Conservation (phyloP, 2,888 invertebrate species). For the Argynnis bischoffii region DNA sequence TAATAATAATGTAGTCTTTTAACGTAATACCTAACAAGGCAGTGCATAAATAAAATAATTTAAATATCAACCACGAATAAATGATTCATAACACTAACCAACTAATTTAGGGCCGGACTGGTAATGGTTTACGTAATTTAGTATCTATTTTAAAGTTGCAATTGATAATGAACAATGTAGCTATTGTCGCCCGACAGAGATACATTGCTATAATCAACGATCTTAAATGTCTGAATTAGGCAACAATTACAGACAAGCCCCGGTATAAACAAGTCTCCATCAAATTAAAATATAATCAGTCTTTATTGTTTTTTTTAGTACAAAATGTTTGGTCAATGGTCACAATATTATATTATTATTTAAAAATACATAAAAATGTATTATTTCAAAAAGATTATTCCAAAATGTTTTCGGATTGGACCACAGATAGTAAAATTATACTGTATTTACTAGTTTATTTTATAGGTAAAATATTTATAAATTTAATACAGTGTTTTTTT, state of each 20-base stretch:
- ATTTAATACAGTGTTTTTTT: too few relatives aligned
- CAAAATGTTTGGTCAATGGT: neutral
- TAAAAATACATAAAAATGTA: too few relatives aligned
- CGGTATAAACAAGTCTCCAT: slow-evolving; percentile 16
- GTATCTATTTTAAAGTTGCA: slow-evolving; percentile 70
- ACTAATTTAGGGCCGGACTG: slow-evolving; percentile 67
- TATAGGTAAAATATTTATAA: too few relatives aligned
- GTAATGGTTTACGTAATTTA: slow-evolving; percentile 76
- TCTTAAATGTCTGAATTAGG: slow-evolving; percentile 72
- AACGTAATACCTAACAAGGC: slow-evolving; percentile 12
- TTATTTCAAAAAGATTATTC: too few relatives aligned
- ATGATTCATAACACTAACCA: slow-evolving; percentile 73
- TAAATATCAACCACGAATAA: slow-evolving; percentile 47
- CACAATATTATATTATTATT: too few relatives aligned
- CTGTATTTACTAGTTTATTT: too few relatives aligned
- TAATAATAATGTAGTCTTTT: slow-evolving; percentile 29
- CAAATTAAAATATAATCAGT: slow-evolving; percentile 26
- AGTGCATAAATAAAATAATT: slow-evolving; percentile 12
- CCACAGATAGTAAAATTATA: too few relatives aligned
- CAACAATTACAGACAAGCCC: slow-evolving; percentile 49
- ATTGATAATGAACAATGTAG: slow-evolving; percentile 72
- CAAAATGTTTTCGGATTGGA: too few relatives aligned
- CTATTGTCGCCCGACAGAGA: slow-evolving; percentile 77
- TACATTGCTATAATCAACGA: slow-evolving; percentile 69
- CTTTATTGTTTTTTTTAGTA: slow-evolving; percentile 14